phyloP scores from a whole-genome alignment of 2,113 vertebrate genomes.

The Genyomyrus donnyi region DNA sequence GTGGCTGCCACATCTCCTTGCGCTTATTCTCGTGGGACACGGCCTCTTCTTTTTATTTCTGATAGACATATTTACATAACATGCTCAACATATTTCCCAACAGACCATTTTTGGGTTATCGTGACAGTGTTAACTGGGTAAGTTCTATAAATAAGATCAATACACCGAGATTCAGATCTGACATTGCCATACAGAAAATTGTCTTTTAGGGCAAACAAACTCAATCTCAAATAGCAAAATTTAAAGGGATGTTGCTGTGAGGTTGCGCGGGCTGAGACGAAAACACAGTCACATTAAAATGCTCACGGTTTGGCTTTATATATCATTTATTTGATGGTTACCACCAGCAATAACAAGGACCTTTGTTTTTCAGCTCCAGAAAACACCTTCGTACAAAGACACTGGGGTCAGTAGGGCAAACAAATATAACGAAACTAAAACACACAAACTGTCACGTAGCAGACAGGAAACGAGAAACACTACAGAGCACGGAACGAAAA shows the following conservation, averaged over 20 bases:
- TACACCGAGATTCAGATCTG: background rate
- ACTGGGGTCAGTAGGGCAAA: no score
- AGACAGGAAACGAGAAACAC: background rate
- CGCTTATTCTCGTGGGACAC: background rate
- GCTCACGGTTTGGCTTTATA: background rate
- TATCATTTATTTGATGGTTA: background rate
- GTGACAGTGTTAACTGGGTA: background rate
- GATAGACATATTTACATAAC: background rate
- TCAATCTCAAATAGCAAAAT: background rate
- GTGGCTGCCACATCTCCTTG: background rate
- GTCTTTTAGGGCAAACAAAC: background rate
- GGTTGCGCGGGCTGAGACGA: background rate
- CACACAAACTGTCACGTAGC: background rate
- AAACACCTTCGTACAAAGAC: background rate
- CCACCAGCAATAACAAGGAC: constrained; percentile 2
- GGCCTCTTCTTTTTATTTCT: background rate
- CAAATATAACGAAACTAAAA: background rate
- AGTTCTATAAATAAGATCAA: background rate
- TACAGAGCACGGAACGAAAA: background rate
- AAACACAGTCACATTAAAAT: background rate
- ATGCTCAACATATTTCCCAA: background rate
- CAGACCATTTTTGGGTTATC: background rate
- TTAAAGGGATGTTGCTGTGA: background rate
- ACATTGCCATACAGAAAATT: background rate
- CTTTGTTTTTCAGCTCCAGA: background rate